Percentiles rank a stretch among this genome's conserved stretches.
phyloP scores from a whole-genome alignment of 2,113 vertebrate species.

The Embiotoca jacksoni region DNA sequence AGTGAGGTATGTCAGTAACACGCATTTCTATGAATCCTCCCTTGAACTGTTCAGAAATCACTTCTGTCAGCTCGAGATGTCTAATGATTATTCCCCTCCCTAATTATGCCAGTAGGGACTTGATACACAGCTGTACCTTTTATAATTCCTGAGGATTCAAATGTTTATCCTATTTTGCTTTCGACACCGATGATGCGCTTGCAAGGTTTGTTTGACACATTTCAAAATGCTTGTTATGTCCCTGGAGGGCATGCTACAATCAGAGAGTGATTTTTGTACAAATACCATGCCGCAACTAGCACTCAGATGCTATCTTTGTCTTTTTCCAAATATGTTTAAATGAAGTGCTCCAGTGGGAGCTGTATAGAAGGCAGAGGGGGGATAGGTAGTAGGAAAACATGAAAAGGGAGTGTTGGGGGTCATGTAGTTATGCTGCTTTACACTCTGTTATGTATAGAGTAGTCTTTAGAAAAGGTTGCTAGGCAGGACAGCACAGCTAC shows the following conservation, averaged over 20 bases:
- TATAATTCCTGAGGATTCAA: conserved; percentile 26
- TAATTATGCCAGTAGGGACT: conserved; percentile 20
- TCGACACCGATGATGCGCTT: conserved; percentile 22
- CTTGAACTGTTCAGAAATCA: conserved; percentile 35
- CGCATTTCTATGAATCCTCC: conserved; percentile 1
- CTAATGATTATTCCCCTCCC: conserved; percentile 33
- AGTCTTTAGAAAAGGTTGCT: conserved; percentile 1
- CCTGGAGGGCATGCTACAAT: conserved; percentile 58
- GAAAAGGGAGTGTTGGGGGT: neutral
- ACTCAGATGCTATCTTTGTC: conserved; percentile 14
- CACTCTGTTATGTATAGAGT: conserved; percentile 15
- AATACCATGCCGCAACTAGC: conserved; percentile 41
- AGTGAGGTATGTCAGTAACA: conserved; percentile 5
- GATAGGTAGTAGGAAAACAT: neutral
- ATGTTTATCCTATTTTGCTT: conserved; percentile 40
- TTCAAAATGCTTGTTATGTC: conserved; percentile 56
- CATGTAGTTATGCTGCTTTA: conserved; percentile 16
- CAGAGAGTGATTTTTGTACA: conserved; percentile 48
- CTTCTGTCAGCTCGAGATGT: conserved; percentile 30
- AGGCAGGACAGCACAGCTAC: conserved; percentile 2
- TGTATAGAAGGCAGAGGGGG: neutral
- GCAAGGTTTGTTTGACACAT: conserved; percentile 47
- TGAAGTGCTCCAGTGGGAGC: conserved; percentile 26
- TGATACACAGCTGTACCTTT: conserved; percentile 24
- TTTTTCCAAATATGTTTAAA: conserved; percentile 29